Evolutionary conservation across 2,888 invertebrate genomes (phyloP).

Genomic region (Tryphoninae sp.): DNA sequence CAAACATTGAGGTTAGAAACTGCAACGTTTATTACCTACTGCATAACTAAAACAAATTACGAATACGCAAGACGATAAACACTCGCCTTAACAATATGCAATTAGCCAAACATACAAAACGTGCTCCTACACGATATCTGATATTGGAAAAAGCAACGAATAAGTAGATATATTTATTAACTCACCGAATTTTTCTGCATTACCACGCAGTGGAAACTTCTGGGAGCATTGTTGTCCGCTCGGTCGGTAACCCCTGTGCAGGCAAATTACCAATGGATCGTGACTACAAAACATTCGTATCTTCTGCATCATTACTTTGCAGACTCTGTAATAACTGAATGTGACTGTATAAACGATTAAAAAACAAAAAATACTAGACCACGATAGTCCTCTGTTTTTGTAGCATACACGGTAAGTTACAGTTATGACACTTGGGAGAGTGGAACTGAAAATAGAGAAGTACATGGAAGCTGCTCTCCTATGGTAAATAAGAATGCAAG

Average conservation of each 20-base stretch:
- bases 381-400: too few species aligned
- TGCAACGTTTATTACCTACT: slow-evolving; percentile 43
- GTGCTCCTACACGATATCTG: neutral
- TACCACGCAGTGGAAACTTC: slow-evolving; percentile 65
- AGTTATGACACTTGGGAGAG: too few species aligned
- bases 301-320: neutral
- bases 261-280: slow-evolving; percentile 30
- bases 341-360: too few species aligned
- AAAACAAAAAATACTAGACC: too few species aligned
- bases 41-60: slow-evolving; percentile 39
- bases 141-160: neutral
- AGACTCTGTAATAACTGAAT: neutral
- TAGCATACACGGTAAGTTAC: too few species aligned
- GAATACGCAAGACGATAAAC: slow-evolving; percentile 45
- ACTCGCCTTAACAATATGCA: slow-evolving; percentile 64
- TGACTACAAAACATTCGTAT: slow-evolving; percentile 42
- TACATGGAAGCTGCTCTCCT: neutral
- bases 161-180: slow-evolving; percentile 21
- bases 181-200: slow-evolving; percentile 74
- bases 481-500: too few species aligned
- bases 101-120: slow-evolving; percentile 39
- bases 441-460: neutral
- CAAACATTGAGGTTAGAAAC: slow-evolving; percentile 54
- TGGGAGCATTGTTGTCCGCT: slow-evolving; percentile 40
- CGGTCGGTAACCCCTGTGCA: slow-evolving; percentile 53